Base-by-base conservation (phyloP, 1,140 invertebrate genomes). In the Saccostrea cuccullata region DNA sequence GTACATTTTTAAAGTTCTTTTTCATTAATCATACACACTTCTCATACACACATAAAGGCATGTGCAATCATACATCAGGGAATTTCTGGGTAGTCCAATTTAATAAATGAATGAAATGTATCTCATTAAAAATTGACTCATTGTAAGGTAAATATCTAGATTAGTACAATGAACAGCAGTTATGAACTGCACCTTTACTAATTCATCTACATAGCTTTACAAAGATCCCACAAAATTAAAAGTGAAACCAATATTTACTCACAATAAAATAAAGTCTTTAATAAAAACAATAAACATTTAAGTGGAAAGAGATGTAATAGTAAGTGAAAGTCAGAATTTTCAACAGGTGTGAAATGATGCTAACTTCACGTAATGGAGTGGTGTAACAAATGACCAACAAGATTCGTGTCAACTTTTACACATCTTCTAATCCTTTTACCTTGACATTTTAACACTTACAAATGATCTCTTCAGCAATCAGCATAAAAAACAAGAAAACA, bases 401-500 rank as follows among this genome's bases (percentile, higher is more conserved):
- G 8, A 77, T 26, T 77, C 15, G 26, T 36, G 70, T 77, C 70
- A 77, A 77, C 30, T 77, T 77, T 26, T 77, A 30, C 26, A 36
- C 70, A 77, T 77, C 26, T 36, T 77, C 11, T 77, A 77, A 77
- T 77, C 9, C 0, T 40, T 77, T 77, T 30, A 13, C 70, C 15
- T 11, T 77, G 70, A 77, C 70, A 77, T 77, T 77, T 77, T 30
- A 77, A 77, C 70, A 77, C 70, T 30, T 77, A 77, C 30, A 30
- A 77, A 77, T 77, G 70, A 64, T 77, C 4, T 36, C 26, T 12
- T 36, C 11, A 11, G 23, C 36, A 36, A 77, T 77, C 70, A 77
- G 4, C 70, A 77, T 77, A 77, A 77, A 64, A 77, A 77, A 77
- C 70, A 30, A 77, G 30, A 64, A 77, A 77, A 77, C 70, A 30